Base-by-base conservation (phyloP, 2,888 invertebrate species). In the Dicycla oo region DNA sequence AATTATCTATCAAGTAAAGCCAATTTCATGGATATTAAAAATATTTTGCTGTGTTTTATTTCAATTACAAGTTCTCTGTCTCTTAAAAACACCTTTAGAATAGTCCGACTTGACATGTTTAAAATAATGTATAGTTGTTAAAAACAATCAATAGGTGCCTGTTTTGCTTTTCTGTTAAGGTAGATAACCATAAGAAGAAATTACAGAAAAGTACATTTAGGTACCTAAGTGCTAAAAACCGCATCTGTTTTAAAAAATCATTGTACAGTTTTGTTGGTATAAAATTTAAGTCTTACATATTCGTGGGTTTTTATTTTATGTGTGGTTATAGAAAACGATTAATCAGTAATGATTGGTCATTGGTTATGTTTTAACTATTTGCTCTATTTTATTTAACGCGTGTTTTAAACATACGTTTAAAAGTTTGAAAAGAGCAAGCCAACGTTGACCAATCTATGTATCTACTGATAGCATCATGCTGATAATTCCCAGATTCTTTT, bases 301-400 rank as follows among this genome's bases (percentile, higher is more conserved):
- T 51, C 34, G 51, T 58, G 71, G 62, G 62, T 58, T 63, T 74
- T 3, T 34, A 34, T 3, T 77, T 51, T n/a, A 40, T 56, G 15
- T 78, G 71, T 18, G 47, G 78, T 70, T 70, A 70, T 58, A 63
- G 71, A 53, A 78, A 71, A 15, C 58, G 34, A 58, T 63, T 69
- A 40, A 63, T 58, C 57, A 70, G 40, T 69, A 53, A 58, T 47
- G 38, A 58, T 78, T 62, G 69, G 40, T 70, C 57, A 78, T 47
- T 69, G 23, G 51, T 26, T 57, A 56, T 40, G 51, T 62, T 77
- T 53, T 40, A 70, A 58, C 26, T 23, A 69, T 45, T n/a, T 11
- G 34, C 8, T 40, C 40, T 43, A 71, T 78, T 71, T 51, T 47
- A 62, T 63, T 54, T 53, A 43, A 43, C 23, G 45, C 7, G 7